Conservation (phyloP, 2,113 vertebrate genomes). For the Pleuronectes platessa region DNA sequence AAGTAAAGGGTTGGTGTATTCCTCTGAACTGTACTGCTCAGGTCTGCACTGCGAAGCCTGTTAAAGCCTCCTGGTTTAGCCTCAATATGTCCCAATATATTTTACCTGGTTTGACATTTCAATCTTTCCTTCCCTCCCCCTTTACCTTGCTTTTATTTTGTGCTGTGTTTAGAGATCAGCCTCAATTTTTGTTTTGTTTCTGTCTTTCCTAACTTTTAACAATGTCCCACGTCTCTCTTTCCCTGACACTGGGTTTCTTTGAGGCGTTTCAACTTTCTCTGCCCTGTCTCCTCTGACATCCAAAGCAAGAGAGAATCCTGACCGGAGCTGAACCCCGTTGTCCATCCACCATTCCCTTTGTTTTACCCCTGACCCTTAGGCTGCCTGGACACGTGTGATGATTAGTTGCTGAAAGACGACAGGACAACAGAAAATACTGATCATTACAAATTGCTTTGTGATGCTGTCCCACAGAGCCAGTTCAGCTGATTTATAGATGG, state of each 20-base stretch:
- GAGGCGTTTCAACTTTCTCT: slow-evolving; percentile 26
- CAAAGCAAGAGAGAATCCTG: no score
- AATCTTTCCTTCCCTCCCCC: background rate
- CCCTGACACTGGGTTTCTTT: background rate
- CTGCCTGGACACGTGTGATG: background rate
- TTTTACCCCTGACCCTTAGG: background rate
- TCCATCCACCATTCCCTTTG: background rate
- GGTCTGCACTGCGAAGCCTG: background rate
- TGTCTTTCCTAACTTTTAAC: background rate
- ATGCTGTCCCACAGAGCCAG: background rate
- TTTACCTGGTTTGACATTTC: background rate
- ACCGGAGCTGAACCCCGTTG: slow-evolving; percentile 6
- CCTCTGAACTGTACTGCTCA: background rate
- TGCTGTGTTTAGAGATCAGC: background rate
- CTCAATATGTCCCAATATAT: background rate
- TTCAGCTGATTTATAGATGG: slow-evolving; percentile 5
- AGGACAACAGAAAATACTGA: slow-evolving; percentile 6
- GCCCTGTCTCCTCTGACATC: slow-evolving; percentile 5
- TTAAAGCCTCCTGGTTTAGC: background rate
- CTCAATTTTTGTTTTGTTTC: background rate
- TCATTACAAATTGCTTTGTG: slow-evolving; percentile 1
- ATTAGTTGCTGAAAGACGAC: background rate
- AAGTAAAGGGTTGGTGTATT: slow-evolving; percentile 30
- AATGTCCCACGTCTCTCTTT: background rate
- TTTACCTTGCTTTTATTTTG: background rate